phyloP scores from a whole-genome alignment of 2,888 invertebrate genomes.

The Scaptomyza polygonia region DNA sequence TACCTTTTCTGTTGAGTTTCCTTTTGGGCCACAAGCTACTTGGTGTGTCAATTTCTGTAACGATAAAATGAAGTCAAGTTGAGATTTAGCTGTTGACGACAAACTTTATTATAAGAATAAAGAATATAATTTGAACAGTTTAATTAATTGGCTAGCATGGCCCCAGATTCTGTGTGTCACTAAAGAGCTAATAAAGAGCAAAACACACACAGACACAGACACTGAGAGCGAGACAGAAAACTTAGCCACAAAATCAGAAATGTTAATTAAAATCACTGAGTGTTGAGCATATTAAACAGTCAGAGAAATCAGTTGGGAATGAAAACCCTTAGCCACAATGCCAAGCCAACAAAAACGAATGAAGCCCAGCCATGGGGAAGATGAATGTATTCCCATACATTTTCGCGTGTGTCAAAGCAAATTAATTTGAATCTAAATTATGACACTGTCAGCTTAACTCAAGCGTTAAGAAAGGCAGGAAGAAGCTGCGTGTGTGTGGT shows the following conservation, averaged over 20 bases:
- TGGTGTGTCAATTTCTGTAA: conserved; percentile 48
- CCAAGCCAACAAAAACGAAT: conserved; percentile 4
- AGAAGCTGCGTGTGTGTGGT: background rate
- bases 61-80: conserved; percentile 47
- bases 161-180: conserved; percentile 37
- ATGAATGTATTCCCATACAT: conserved; percentile 41
- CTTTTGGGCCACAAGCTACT: conserved; percentile 13
- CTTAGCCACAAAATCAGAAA: conserved; percentile 75
- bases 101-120: conserved; percentile 48
- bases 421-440: conserved; percentile 60
- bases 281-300: conserved; percentile 63
- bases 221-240: conserved; percentile 18
- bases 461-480: conserved; percentile 3
- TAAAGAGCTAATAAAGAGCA: conserved; percentile 69
- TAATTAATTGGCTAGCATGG: conserved; percentile 62
- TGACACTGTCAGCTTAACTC: conserved; percentile 37
- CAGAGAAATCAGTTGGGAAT: conserved; percentile 56
- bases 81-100: conserved; percentile 36
- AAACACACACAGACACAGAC: conserved; percentile 15
- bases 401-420: conserved; percentile 24
- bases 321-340: conserved; percentile 50
- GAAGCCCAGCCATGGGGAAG: conserved; percentile 27
- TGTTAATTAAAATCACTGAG: conserved; percentile 78
- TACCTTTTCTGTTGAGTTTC: conserved; percentile 25
- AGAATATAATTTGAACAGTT: conserved; percentile 70